These are phyloP conservation scores for Lutjanus erythropterus DNA, from an alignment of 2,113 vertebrate genomes.

Conservation along the genomic window DNA sequence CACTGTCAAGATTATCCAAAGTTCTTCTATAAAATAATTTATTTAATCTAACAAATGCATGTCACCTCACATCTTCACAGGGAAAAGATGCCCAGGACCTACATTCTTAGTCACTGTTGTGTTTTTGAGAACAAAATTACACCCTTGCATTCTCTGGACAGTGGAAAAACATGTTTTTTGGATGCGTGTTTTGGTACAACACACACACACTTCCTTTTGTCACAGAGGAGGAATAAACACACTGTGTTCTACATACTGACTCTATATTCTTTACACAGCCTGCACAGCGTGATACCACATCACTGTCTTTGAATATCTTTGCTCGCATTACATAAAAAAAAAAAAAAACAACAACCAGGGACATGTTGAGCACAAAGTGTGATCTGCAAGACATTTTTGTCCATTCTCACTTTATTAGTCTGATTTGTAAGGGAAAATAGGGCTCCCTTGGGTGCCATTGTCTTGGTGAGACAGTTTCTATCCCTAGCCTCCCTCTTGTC, in stretches of 20 bases:
- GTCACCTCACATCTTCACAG: constrained; percentile 54
- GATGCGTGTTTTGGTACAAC: background rate
- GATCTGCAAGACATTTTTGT: constrained; percentile 58
- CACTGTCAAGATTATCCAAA: constrained; percentile 57
- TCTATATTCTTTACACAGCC: background rate
- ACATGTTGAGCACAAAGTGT: constrained; percentile 28
- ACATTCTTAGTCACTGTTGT: constrained; percentile 47
- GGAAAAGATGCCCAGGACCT: constrained; percentile 8
- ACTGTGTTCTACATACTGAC: background rate
- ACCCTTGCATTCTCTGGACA: constrained; percentile 20
- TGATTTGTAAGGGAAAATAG: constrained; percentile 60
- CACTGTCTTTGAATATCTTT: constrained; percentile 28
- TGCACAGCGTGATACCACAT: constrained; percentile 12
- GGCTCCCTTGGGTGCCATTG: constrained; percentile 69
- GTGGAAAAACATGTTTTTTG: constrained; percentile 43
- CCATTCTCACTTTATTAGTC: constrained; percentile 67
- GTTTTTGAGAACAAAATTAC: constrained; percentile 48
- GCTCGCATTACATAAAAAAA: constrained; percentile 6
- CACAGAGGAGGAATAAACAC: background rate
- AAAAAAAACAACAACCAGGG: constrained; percentile 28
- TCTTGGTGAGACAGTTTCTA: constrained; percentile 57
- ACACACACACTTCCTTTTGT: constrained; percentile 13
- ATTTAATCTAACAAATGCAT: constrained; percentile 68
- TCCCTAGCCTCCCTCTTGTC: constrained; percentile 46
- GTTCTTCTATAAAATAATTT: constrained; percentile 43